Evolutionary conservation across 2,797 vertebrate genomes (phyloP), one percentile per base, ranked within the genome.

Genomic region (Anas bernieri): DNA sequence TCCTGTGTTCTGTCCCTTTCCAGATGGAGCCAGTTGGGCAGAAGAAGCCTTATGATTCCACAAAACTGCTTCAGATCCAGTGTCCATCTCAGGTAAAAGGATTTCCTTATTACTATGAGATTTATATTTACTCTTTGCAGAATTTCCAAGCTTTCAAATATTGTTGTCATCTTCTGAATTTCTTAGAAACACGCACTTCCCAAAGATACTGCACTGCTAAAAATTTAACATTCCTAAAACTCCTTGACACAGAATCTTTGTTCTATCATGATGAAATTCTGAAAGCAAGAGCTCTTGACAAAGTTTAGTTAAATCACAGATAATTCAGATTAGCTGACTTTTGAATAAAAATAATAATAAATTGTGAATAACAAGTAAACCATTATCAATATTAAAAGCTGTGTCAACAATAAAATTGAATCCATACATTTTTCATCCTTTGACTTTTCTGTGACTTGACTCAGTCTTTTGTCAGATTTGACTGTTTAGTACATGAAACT

Each of bases 81-180:
- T 98, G 98, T 89, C 98, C 98, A 6, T 94, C 97, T 62, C 90
- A 97, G 98, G 98, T 98, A 95, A 70, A 94, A 76, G 16, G 11
- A 7, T 8, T 74, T 84, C 58, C 26, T 86, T 80, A 46, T 41
- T 59, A 13, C n/a, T 46, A 13, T 33, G 28, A 41, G 45, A 16
- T 74, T 79, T 81, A 77, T 50, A 52, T 59, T 58, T 67, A 33
- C 26, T 81, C 39, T 50, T 41, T 82, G 30, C 13, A 63, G 30
- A 67, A 75, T 76, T 75, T 78, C 63, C 41, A 56, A 11, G 17
- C 39, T 91, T 94, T 62, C 75, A 67, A 80, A 23, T 59, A 18
- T 20, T 50, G 5, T 18, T 41, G 17, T 56, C 1, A 1, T 79
- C 72, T 83, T 75, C 61, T 80, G 55, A 69, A 81, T 12, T 43